Percentiles rank a stretch among this genome's conserved stretches.
These are phyloP conservation scores for Acanthurus leucopareius DNA, from an alignment of 2,797 vertebrate genomes.

Conservation along the genomic window DNA sequence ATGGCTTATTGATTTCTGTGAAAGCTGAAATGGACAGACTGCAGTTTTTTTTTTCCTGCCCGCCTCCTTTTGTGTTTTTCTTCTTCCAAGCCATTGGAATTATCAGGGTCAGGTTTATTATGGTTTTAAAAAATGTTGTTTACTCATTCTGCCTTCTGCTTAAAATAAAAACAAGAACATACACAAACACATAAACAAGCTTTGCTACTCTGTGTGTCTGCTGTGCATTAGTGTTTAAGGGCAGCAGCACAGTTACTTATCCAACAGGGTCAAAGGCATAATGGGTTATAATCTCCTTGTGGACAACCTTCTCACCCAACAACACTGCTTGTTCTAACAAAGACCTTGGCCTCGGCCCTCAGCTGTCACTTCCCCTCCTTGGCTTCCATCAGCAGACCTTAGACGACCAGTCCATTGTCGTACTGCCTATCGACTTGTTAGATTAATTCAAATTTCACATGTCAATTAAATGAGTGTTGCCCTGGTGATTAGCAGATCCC, in stretches of 20 bases:
- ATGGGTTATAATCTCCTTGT: slow-evolving; percentile 78
- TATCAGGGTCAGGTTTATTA: slow-evolving; percentile 65
- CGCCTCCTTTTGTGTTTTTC: slow-evolving; percentile 53
- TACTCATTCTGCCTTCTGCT: slow-evolving; percentile 62
- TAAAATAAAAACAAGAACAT: slow-evolving; percentile 54
- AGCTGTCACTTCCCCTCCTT: slow-evolving; percentile 74
- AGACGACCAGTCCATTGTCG: slow-evolving; percentile 75
- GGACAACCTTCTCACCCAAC: slow-evolving; percentile 64
- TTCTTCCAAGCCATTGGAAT: slow-evolving; percentile 54
- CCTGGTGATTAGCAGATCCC: slow-evolving; percentile 87
- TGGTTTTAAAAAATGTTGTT: slow-evolving; percentile 65
- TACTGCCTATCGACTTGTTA: slow-evolving; percentile 82
- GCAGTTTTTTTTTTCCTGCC: slow-evolving; percentile 26
- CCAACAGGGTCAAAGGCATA: slow-evolving; percentile 71
- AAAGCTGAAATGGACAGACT: slow-evolving; percentile 64
- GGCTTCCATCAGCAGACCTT: slow-evolving; percentile 66
- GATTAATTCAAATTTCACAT: slow-evolving; percentile 88
- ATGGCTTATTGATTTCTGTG: slow-evolving; percentile 82
- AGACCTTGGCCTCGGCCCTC: slow-evolving; percentile 74
- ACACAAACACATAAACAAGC: slow-evolving; percentile 52
- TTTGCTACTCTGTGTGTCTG: slow-evolving; percentile 38
- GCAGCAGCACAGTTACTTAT: slow-evolving; percentile 63
- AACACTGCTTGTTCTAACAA: slow-evolving; percentile 73
- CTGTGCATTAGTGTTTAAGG: slow-evolving; percentile 42
- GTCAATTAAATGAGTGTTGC: slow-evolving; percentile 88